Percentiles rank a stretch among this genome's conserved stretches.
Evolutionary conservation across 2,888 invertebrate species (phyloP).

Genomic region (Crepidodera aurea): DNA sequence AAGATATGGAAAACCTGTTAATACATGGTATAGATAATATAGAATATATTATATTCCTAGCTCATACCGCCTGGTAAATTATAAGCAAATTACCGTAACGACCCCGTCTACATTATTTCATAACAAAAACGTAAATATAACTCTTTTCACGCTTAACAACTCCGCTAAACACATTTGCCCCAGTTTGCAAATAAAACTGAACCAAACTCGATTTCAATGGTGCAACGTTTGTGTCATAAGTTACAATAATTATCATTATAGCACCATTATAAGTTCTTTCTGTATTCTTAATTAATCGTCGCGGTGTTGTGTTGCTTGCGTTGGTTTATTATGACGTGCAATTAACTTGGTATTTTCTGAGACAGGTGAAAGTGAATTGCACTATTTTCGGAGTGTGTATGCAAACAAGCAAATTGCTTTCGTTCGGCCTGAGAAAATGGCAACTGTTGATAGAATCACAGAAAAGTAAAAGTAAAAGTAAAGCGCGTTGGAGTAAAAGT

Average conservation of each 20-base stretch:
- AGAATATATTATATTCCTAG: no score
- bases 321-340: neutral
- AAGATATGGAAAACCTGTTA: no score
- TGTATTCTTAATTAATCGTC: neutral
- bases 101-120: constrained; percentile 7
- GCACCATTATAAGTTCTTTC: neutral
- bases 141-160: constrained; percentile 10
- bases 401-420: constrained; percentile 33
- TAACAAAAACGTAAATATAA: neutral
- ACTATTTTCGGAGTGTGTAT: constrained; percentile 37
- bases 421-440: constrained; percentile 26
- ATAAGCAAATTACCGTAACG: neutral
- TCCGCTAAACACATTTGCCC: neutral
- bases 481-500: constrained; percentile 8
- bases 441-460: constrained; percentile 6
- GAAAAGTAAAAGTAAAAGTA: constrained; percentile 28
- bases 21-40: no score
- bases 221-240: neutral
- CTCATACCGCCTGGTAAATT: no score
- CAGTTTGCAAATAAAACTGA: neutral
- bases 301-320: neutral
- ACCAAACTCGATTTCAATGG: neutral
- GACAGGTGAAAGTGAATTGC: constrained; percentile 35
- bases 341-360: constrained; percentile 12
- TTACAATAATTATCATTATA: neutral